phyloP scores from a whole-genome alignment of 2,113 vertebrate genomes.

The Electrona antarctica region DNA sequence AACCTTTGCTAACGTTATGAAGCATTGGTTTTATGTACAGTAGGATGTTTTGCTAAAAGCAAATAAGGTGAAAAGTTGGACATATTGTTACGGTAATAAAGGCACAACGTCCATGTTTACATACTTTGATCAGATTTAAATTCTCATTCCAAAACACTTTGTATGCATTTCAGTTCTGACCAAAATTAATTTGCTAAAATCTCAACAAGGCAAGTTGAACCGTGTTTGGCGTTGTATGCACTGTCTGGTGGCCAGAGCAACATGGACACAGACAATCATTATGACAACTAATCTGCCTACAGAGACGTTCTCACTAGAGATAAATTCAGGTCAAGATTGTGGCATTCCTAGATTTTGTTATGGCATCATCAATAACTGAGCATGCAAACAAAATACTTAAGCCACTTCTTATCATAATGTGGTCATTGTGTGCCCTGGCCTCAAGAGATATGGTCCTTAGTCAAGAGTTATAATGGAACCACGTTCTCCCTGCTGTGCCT shows the following conservation, averaged over 20 bases:
- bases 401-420: neutral
- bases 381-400: neutral
- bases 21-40: slow-evolving; percentile 6
- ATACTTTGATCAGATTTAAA: neutral
- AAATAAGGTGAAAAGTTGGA: neutral
- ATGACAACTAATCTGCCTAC: neutral
- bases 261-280: too few species aligned
- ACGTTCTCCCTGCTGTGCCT: neutral
- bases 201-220: neutral
- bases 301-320: neutral
- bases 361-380: neutral
- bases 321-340: neutral
- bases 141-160: slow-evolving; percentile 14
- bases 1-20: neutral
- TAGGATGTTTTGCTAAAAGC: neutral
- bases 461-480: too few species aligned
- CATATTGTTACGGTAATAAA: slow-evolving; percentile 37
- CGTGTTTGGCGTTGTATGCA: too few species aligned
- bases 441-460: neutral
- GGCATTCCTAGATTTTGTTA: neutral
- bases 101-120: slow-evolving; percentile 49
- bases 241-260: too few species aligned
- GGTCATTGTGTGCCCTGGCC: neutral
- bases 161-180: neutral
- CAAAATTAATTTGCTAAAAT: slow-evolving; percentile 8